Evolutionary conservation across 2,113 vertebrate genomes (phyloP), one percentile per base, ranked within the genome.

Genomic region (Chelonoidis abingdonii): DNA sequence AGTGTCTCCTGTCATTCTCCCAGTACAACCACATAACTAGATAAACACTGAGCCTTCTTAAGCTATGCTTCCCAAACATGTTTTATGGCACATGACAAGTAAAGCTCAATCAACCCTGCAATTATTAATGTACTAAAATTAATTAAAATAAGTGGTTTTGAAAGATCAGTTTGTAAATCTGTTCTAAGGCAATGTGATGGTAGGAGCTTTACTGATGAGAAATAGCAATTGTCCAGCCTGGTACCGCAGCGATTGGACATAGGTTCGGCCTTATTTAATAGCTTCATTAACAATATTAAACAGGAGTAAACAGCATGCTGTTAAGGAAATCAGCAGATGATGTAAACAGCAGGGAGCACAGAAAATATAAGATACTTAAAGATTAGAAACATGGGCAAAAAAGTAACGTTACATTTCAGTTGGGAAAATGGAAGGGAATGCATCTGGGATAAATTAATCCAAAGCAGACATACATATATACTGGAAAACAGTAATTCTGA

Each of bases 291-390:
- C 75, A 92, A 86, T 92, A 95, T 96, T 93, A 95, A 93, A 92
- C 88, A 89, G 94, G 92, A 97, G 81, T 93, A 94, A 96, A 90
- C 94, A 97, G 96, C 95, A 95, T 96, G 96, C 85, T 96, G 96
- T 87, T 97, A 96, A 93, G 93, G 93, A 97, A 97, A 84, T 95
- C 86, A 86, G 92, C 95, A 97, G 94, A 95, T 90, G 95, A 97
- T 97, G 54, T 97, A 96, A 97, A 94, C 96, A 97, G 96, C 96
- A 84, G 96, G 96, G 95, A 93, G 83, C 83, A 44, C 25, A 94
- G 87, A 96, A 93, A 94, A 96, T 35, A 96, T 83, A 94, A 8
- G 7, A 93, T 92, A 78, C 17, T 96, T 94, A 88, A 76, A 95
- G 90, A 76, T 95, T 78, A 95, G 65, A 97, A 92, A 92, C 75